Evolutionary conservation across 2,888 invertebrate genomes (phyloP).

Genomic region (Bombylius discolor): DNA sequence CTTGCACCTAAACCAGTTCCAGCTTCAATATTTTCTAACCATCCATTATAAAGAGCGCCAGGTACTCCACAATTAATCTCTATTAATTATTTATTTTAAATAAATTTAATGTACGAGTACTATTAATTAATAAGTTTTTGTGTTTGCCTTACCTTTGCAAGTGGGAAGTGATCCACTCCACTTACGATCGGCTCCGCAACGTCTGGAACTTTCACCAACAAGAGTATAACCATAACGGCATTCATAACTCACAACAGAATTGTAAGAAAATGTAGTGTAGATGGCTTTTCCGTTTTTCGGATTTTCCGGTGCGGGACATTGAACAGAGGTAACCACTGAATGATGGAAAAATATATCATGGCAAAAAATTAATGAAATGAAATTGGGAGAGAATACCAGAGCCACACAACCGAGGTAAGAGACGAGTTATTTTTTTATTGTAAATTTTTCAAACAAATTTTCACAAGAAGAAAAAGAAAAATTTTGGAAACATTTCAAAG

Average conservation of each 20-base stretch:
- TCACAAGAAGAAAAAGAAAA: too few relatives aligned
- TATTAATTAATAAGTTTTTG: neutral
- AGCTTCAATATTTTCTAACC: conserved; percentile 78
- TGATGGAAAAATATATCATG: too few relatives aligned
- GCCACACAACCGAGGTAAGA: too few relatives aligned
- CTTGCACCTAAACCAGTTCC: conserved; percentile 86
- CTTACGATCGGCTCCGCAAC: conserved; percentile 86
- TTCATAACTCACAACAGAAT: conserved; percentile 88
- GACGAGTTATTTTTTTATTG: too few relatives aligned
- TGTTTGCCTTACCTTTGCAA: conserved; percentile 64
- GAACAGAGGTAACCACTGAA: conserved; percentile 77
- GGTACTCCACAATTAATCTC: conserved; percentile 97
- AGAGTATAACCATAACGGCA: conserved; percentile 90
- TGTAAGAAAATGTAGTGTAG: conserved; percentile 86
- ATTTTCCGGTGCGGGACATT: conserved; percentile 83
- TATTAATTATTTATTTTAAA: conserved; percentile 29
- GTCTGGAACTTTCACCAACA: conserved; percentile 76
- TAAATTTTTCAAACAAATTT: too few relatives aligned
- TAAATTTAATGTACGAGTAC: neutral
- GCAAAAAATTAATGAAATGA: too few relatives aligned
- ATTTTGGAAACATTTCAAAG: too few relatives aligned
- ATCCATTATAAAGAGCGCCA: conserved; percentile 89
- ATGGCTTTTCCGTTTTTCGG: conserved; percentile 87
- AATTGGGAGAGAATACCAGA: too few relatives aligned
- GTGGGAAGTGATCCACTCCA: conserved; percentile 88